Evolutionary conservation across 2,113 vertebrate genomes (phyloP).

Genomic region (Piaya cayana): DNA sequence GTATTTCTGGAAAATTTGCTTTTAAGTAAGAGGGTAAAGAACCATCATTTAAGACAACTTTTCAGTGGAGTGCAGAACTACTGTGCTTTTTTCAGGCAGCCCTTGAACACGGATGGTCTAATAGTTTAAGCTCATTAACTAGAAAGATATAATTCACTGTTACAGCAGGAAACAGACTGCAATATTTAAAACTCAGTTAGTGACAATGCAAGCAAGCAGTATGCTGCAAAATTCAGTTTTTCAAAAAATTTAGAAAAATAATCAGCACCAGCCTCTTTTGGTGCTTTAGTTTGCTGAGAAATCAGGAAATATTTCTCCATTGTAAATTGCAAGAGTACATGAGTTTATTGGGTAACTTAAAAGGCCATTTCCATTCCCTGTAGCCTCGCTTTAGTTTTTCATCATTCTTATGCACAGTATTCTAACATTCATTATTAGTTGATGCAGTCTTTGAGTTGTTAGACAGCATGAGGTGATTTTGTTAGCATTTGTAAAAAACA

Average conservation of each 20-base stretch:
- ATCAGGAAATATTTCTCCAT: not conserved
- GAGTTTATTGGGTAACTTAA: not conserved
- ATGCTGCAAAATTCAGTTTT: not conserved
- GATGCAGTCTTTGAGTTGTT: not conserved
- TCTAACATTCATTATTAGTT: not conserved
- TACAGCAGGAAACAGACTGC: conserved; percentile 30
- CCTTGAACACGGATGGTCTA: not conserved
- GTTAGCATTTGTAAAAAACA: not conserved
- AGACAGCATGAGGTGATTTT: not conserved
- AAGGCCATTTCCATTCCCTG: not conserved
- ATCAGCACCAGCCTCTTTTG: not conserved
- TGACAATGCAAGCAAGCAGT: not conserved
- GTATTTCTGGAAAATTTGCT: not conserved
- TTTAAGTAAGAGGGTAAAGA: not conserved
- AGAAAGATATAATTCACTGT: not conserved
- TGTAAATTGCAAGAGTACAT: not conserved
- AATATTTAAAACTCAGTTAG: conserved; percentile 37
- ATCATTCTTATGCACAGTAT: not conserved
- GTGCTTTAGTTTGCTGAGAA: not conserved
- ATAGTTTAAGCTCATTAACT: not conserved
- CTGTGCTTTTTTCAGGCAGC: not conserved
- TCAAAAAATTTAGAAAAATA: not conserved
- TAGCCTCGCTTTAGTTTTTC: not conserved
- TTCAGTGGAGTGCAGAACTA: not conserved
- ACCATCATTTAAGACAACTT: not conserved